Base-by-base conservation (phyloP, 2,113 vertebrate species). In the Xiphias gladius region DNA sequence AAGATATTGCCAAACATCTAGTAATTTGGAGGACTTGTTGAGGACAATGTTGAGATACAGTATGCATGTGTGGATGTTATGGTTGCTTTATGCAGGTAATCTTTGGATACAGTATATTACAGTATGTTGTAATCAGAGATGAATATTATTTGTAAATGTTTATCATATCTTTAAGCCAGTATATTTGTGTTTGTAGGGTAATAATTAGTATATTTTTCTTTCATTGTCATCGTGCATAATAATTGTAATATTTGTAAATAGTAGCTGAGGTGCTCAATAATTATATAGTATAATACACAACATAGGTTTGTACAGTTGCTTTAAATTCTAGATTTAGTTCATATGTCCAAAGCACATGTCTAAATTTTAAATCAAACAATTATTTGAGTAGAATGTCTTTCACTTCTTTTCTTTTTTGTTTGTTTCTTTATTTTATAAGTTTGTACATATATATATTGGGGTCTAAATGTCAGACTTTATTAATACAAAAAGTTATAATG, bases 1-100 rank as follows among this genome's bases (percentile, higher is more conserved):
- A 86, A 78, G 69, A 83, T 22, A 11, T 30, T 80, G 20, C 22
- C 28, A 43, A 68, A 81, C 54, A 70, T 79, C 54, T 58, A 20
- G 64, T 67, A 1, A 63, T 73, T 22, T 61, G 24, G 79, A 70
- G 30, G 41, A 80, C 52, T 79, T 80, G 46, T 70, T 50, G 14
- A 79, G 32, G 61, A 92, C 85, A 74, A 95, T 95, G 94, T 85
- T 86, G 70, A 89, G 64, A 73, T 68, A 87, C 57, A 86, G 26
- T n/a, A 1, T 81, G 50, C 83, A 55, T 77, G 48, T 89, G 63
- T 95, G 92, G 93, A 90, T 90, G 4, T 62, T 92, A 9, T 89
- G 93, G 76, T 61, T 91, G 59, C 86, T 95, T 58, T 91, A 16
- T 79, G 65, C 93, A 95, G 95, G 95, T 96, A 94, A 91, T 28